Evolutionary conservation across 2,888 invertebrate genomes (phyloP), one percentile per base, ranked within the genome.

Genomic region (Mythimna loreyi): DNA sequence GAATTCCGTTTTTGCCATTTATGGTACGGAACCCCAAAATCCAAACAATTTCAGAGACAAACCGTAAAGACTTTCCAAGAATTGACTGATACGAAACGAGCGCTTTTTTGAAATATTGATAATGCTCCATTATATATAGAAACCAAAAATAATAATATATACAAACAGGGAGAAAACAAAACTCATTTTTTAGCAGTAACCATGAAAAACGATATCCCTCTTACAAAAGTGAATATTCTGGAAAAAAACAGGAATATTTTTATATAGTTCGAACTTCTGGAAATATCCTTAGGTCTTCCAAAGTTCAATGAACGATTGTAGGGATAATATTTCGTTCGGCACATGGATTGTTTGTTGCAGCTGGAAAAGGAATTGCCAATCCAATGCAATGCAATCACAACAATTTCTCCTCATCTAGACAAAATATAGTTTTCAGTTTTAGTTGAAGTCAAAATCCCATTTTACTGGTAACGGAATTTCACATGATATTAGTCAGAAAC

Each of bases 141-240:
- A n/a, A n/a, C n/a, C n/a, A n/a, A n/a, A n/a, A n/a, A n/a, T n/a
- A n/a, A n/a, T n/a, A n/a, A n/a, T n/a, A n/a, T n/a, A n/a, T n/a
- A n/a, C n/a, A n/a, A n/a, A n/a, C n/a, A n/a, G n/a, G n/a, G n/a
- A n/a, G n/a, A n/a, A n/a, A n/a, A n/a, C n/a, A n/a, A n/a, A n/a
- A n/a, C n/a, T n/a, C n/a, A n/a, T n/a, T n/a, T n/a, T n/a, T 64
- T 58, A 43, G 30, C 45, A 53, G 25, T 30, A 33, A 43, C 53
- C 36, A 33, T 33, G 33, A 47, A 58, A 43, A 53, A 43, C 53
- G 40, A 72, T 59, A 47, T 50, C n/a, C 55, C 55, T 11, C 49
- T 16, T 40, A 55, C 36, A 63, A 56, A 74, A 63, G 43, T 33
- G 58, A 59, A 59, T 30, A 23, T 55, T 63, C 25, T 13, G 49